Evolutionary conservation across 2,888 invertebrate genomes (phyloP).

Genomic region (Glaucopsyche alexis): DNA sequence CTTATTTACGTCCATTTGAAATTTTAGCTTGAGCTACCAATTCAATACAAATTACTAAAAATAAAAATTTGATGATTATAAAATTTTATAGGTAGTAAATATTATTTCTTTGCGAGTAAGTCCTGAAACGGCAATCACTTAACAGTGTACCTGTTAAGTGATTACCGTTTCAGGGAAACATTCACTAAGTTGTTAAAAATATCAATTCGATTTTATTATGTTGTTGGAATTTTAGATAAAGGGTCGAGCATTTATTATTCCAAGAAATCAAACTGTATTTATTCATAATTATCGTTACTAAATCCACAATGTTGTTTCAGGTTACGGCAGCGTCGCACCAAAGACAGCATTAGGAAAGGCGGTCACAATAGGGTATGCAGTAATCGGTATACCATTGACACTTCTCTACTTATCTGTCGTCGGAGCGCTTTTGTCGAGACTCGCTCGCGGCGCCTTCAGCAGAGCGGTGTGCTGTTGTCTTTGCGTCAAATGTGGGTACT

Average conservation of each 20-base stretch:
- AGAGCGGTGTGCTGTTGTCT: constrained; percentile 91
- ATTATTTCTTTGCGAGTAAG: not conserved
- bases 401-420: constrained; percentile 93
- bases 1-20: not conserved
- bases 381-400: constrained; percentile 92
- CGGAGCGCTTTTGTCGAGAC: constrained; percentile 90
- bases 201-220: constrained; percentile 7
- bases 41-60: not conserved
- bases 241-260: constrained; percentile 4
- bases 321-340: constrained; percentile 96
- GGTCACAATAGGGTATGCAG: constrained; percentile 93
- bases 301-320: constrained; percentile 72
- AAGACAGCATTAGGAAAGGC: constrained; percentile 94
- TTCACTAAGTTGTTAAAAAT: not conserved
- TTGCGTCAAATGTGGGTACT: constrained; percentile 93
- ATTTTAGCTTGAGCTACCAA: not conserved
- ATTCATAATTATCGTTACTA: constrained; percentile 13
- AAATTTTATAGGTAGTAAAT: not conserved
- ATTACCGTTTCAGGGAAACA: not conserved
- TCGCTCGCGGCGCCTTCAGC: constrained; percentile 90
- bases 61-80: not conserved
- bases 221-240: not conserved
- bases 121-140: too few species aligned
- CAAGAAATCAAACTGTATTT: not conserved
- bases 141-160: not conserved